phyloP scores from a whole-genome alignment of 1,140 invertebrate species.

The Onthophagus taurus region DNA sequence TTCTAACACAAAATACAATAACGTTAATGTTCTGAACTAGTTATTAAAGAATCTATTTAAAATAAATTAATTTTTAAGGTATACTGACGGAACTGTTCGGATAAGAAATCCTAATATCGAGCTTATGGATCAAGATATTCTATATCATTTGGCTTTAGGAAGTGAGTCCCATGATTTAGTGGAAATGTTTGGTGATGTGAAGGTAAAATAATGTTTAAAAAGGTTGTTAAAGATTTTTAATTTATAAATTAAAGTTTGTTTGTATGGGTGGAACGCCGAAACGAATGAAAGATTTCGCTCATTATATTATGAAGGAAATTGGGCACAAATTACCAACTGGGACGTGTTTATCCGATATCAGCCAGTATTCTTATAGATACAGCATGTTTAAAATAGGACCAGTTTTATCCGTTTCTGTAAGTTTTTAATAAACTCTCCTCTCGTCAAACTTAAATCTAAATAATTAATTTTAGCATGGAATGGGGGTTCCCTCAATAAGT shows the following conservation, averaged over 20 bases:
- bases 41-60: too few species aligned
- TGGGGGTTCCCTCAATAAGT: constrained; percentile 69
- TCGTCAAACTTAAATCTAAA: constrained; percentile 6
- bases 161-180: constrained; percentile 84
- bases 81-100: constrained; percentile 71
- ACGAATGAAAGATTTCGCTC: constrained; percentile 88
- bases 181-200: constrained; percentile 95
- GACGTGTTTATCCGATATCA: constrained; percentile 79
- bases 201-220: too few species aligned
- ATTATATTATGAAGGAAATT: constrained; percentile 84
- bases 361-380: constrained; percentile 86
- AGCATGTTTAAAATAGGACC: constrained; percentile 97
- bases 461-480: constrained; percentile 61
- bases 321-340: constrained; percentile 82
- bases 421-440: constrained; percentile 35
- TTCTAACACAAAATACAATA: too few species aligned
- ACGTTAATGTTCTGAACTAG: too few species aligned
- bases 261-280: constrained; percentile 96
- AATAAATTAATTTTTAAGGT: constrained; percentile 33
- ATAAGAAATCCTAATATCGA: constrained; percentile 81
- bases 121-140: constrained; percentile 86
- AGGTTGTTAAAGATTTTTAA: too few species aligned
- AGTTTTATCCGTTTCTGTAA: constrained; percentile 83
- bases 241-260: constrained; percentile 67
- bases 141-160: constrained; percentile 88